Conservation (phyloP, 64 coral and sea anemone species). For the Orbicella faveolata region DNA sequence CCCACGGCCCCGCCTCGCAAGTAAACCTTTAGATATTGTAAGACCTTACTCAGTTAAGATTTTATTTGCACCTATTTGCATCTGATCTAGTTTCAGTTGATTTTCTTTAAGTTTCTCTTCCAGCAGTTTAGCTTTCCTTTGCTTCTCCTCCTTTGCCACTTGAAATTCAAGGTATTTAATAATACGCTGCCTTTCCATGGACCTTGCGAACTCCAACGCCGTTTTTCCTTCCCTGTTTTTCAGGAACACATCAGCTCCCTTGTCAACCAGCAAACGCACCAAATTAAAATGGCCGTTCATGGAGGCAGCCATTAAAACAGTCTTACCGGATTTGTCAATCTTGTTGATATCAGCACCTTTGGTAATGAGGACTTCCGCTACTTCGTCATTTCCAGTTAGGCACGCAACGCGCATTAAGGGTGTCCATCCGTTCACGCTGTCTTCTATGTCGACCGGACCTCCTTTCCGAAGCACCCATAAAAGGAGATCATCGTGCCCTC, state of each 20-base stretch:
- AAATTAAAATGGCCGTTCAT: conserved; percentile 92
- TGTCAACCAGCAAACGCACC: conserved; percentile 81
- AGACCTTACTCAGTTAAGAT: neutral
- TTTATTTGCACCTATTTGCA: conserved; percentile 34
- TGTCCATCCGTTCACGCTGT: conserved; percentile 69
- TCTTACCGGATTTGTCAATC: conserved; percentile 85
- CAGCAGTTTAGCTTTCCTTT: conserved; percentile 85
- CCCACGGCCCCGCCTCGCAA: neutral
- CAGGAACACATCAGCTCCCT: conserved; percentile 73
- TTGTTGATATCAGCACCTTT: conserved; percentile 88
- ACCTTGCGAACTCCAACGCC: conserved; percentile 80
- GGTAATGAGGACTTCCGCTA: conserved; percentile 63
- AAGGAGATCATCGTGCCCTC: conserved; percentile 86
- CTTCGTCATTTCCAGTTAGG: conserved; percentile 81
- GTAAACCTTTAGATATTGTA: neutral
- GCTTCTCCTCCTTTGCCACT: conserved; percentile 80
- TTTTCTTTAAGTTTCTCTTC: conserved; percentile 65
- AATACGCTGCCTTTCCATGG: conserved; percentile 79
- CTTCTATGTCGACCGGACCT: conserved; percentile 72
- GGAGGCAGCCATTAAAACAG: conserved; percentile 83
- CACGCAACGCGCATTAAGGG: conserved; percentile 90
- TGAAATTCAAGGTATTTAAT: conserved; percentile 92
- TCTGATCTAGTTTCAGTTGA: conserved; percentile 19
- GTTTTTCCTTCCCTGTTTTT: conserved; percentile 93
- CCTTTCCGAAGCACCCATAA: conserved; percentile 71